These are phyloP conservation scores for Acanthisitta chloris DNA, from an alignment of 2,113 vertebrate species.

Conservation along the genomic window DNA sequence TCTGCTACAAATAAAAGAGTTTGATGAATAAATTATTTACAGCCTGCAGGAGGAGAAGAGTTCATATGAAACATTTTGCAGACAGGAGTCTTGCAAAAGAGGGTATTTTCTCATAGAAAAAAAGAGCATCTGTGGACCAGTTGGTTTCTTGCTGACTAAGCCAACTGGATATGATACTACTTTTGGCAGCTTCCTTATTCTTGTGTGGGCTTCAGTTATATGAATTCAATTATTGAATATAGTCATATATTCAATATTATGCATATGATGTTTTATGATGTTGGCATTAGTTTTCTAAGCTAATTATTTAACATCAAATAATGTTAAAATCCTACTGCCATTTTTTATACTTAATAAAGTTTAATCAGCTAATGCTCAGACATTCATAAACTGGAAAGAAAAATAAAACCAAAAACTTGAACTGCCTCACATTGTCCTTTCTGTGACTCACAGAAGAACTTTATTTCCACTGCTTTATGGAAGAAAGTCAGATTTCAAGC, in stretches of 20 bases:
- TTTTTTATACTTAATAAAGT: neutral
- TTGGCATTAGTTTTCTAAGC: neutral
- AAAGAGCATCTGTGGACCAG: conserved; percentile 53
- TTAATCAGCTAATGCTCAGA: neutral
- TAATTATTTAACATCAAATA: conserved; percentile 13
- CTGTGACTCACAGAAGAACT: neutral
- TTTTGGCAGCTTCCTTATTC: conserved; percentile 35
- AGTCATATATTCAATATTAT: neutral
- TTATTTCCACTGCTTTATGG: neutral
- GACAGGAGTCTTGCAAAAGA: conserved; percentile 5
- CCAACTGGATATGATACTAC: neutral
- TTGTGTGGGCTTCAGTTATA: conserved; percentile 25
- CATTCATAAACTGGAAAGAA: neutral
- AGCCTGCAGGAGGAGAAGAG: conserved; percentile 36
- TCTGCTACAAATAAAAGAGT: conserved; percentile 48
- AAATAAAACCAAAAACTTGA: neutral
- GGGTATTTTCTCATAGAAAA: conserved; percentile 16
- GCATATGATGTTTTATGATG: neutral
- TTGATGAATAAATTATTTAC: conserved; percentile 63
- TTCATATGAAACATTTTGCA: conserved; percentile 27
- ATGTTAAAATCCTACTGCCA: neutral
- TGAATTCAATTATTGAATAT: neutral
- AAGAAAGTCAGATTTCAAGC: conserved; percentile 22
- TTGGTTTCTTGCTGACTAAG: conserved; percentile 49
- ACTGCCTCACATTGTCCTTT: neutral